Conservation (phyloP, 2,888 invertebrate species). For the Opisthograptis luteolata region DNA sequence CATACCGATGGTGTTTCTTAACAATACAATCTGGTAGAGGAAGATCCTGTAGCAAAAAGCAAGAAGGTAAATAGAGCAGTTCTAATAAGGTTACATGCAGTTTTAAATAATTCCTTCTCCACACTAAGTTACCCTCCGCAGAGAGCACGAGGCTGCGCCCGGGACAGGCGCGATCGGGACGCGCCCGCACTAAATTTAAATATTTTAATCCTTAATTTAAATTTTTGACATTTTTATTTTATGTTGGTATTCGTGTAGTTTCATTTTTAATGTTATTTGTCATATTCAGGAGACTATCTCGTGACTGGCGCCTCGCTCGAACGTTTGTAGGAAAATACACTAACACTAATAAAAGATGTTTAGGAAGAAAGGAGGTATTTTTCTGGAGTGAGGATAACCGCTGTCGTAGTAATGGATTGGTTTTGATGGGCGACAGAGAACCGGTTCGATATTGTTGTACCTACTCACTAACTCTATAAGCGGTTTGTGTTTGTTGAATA, state of each 20-base stretch:
- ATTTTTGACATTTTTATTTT: constrained; percentile 85
- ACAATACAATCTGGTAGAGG: too few species aligned
- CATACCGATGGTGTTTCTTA: too few species aligned
- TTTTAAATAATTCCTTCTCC: constrained; percentile 45
- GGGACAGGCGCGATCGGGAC: constrained; percentile 64
- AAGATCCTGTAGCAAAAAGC: too few species aligned
- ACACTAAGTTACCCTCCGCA: constrained; percentile 34
- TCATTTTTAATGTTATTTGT: constrained; percentile 83
- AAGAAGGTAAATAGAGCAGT: too few species aligned
- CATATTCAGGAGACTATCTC: constrained; percentile 76
- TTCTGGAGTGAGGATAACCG: constrained; percentile 26
- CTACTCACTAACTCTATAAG: neutral
- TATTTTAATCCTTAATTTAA: constrained; percentile 85
- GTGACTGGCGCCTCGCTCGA: constrained; percentile 72
- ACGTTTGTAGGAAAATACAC: constrained; percentile 58
- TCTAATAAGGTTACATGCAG: neutral
- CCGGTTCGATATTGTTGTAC: constrained; percentile 14
- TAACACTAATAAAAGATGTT: constrained; percentile 38
- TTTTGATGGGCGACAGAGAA: constrained; percentile 13
- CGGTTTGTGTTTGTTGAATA: constrained; percentile 1
- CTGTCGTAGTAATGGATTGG: constrained; percentile 19
- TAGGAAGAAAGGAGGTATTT: constrained; percentile 32
- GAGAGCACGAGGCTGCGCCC: constrained; percentile 36
- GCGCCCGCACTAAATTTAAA: constrained; percentile 83
- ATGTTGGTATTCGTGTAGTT: constrained; percentile 84